Percentiles rank a stretch among this genome's conserved stretches.
Evolutionary conservation across 2,888 invertebrate genomes (phyloP).

Genomic region (Perithous albicinctus): DNA sequence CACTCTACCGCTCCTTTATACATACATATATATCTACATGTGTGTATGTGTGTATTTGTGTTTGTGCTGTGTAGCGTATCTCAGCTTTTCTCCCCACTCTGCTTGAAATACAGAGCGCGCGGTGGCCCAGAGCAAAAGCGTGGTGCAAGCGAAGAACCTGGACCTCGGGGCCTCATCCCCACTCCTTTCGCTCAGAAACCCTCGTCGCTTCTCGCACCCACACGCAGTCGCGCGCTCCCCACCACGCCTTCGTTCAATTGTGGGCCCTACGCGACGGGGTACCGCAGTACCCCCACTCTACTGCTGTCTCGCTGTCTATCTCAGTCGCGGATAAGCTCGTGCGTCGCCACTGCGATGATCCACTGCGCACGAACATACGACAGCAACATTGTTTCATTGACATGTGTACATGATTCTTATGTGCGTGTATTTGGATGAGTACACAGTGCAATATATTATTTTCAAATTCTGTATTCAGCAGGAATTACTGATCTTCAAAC

Average conservation of each 20-base stretch:
- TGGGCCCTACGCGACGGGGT: conserved; percentile 55
- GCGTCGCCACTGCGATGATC: conserved; percentile 29
- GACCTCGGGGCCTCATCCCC: conserved; percentile 34
- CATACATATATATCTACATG: too few species aligned
- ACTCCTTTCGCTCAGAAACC: conserved; percentile 50
- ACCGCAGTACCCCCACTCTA: conserved; percentile 49
- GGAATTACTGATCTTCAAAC: not conserved
- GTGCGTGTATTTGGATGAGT: not conserved
- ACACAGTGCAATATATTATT: not conserved
- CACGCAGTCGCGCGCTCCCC: conserved; percentile 59
- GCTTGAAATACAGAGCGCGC: conserved; percentile 31
- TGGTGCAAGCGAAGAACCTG: conserved; percentile 43
- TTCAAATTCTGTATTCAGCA: not conserved
- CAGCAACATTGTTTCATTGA: not conserved
- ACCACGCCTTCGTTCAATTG: conserved; percentile 49
- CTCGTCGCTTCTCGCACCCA: conserved; percentile 57
- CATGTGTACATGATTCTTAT: not conserved
- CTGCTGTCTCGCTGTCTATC: conserved; percentile 50
- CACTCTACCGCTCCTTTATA: conserved; percentile 62
- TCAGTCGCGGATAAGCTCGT: conserved; percentile 27
- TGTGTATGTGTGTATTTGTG: too few species aligned
- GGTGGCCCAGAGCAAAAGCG: conserved; percentile 53
- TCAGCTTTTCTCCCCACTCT: conserved; percentile 57
- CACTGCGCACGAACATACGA: not conserved
- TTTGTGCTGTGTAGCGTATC: not conserved